These are phyloP conservation scores for Anarrhichthys ocellatus DNA, from an alignment of 2,113 vertebrate genomes.

Conservation along the genomic window DNA sequence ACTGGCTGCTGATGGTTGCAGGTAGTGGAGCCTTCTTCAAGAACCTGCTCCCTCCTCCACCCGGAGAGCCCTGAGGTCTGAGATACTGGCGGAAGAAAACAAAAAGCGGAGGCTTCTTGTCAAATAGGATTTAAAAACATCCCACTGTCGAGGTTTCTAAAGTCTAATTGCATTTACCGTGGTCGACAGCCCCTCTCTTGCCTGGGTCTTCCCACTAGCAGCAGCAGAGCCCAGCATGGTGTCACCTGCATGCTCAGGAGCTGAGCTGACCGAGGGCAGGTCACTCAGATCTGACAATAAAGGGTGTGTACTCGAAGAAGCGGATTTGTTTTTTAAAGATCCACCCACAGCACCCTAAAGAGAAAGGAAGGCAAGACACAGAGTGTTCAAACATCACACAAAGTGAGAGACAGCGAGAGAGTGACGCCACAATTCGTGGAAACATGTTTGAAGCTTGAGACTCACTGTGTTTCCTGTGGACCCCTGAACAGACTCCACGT, in stretches of 20 bases:
- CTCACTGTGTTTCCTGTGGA: background rate
- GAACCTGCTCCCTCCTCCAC: conserved; percentile 80
- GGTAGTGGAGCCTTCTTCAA: conserved; percentile 77
- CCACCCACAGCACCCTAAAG: conserved; percentile 61
- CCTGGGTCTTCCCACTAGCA: background rate
- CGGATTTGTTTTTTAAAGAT: background rate
- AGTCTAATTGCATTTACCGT: conserved; percentile 25
- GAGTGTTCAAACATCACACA: background rate
- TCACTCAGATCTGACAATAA: conserved; percentile 51
- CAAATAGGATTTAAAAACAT: background rate
- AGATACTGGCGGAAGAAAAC: conserved; percentile 23
- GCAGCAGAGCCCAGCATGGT: background rate
- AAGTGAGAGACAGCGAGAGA: background rate
- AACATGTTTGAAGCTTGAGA: background rate
- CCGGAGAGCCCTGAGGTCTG: conserved; percentile 51
- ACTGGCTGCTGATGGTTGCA: conserved; percentile 38
- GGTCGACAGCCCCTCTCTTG: background rate
- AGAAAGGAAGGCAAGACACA: background rate
- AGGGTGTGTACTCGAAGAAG: conserved; percentile 4
- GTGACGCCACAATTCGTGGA: background rate
- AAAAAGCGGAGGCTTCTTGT: background rate
- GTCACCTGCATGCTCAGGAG: conserved; percentile 11
- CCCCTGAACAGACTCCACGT: background rate
- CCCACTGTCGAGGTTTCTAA: background rate
- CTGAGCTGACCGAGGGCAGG: conserved; percentile 48